Conservation (phyloP, 2,888 invertebrate species). For the Dendrolimus pini region DNA sequence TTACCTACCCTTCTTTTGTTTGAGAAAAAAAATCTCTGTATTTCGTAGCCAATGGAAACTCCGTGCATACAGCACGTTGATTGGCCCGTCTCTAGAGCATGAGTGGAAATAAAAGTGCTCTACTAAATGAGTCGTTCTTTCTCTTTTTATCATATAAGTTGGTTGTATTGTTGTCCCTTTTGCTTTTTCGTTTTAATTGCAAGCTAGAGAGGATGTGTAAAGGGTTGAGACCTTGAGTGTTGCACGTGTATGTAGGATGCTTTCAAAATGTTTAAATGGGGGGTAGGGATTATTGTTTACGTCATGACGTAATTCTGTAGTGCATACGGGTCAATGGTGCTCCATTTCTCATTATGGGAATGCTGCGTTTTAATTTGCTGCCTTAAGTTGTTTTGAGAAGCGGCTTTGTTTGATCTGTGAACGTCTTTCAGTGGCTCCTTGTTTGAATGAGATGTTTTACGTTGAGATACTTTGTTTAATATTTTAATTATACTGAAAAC, state of each 20-base stretch:
- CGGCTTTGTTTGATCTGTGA: not conserved
- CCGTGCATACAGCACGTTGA: conserved; percentile 66
- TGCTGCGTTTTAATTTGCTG: conserved; percentile 4
- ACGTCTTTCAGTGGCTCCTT: conserved; percentile 1
- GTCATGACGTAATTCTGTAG: conserved; percentile 40
- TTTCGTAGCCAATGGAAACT: conserved; percentile 73
- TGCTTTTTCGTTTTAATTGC: conserved; percentile 75
- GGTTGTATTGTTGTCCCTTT: conserved; percentile 41
- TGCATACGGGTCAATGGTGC: conserved; percentile 23
- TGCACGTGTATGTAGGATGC: conserved; percentile 62
- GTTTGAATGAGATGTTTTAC: conserved; percentile 6
- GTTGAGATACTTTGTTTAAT: not conserved
- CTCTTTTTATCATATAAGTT: conserved; percentile 42
- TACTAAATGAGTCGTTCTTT: conserved; percentile 65
- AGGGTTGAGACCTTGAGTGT: conserved; percentile 73
- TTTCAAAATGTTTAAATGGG: conserved; percentile 64
- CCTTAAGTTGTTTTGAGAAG: not conserved
- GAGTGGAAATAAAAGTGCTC: conserved; percentile 73
- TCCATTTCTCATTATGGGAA: conserved; percentile 13
- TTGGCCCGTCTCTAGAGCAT: conserved; percentile 73
- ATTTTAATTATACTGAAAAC: no score
- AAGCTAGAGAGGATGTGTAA: conserved; percentile 68
- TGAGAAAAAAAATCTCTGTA: conserved; percentile 65
- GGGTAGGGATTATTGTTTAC: conserved; percentile 50
- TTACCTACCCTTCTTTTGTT: conserved; percentile 74